Percentiles rank a stretch among this genome's conserved stretches.
Evolutionary conservation across 1,140 invertebrate genomes (phyloP).

Genomic region (Drosophila burlai): DNA sequence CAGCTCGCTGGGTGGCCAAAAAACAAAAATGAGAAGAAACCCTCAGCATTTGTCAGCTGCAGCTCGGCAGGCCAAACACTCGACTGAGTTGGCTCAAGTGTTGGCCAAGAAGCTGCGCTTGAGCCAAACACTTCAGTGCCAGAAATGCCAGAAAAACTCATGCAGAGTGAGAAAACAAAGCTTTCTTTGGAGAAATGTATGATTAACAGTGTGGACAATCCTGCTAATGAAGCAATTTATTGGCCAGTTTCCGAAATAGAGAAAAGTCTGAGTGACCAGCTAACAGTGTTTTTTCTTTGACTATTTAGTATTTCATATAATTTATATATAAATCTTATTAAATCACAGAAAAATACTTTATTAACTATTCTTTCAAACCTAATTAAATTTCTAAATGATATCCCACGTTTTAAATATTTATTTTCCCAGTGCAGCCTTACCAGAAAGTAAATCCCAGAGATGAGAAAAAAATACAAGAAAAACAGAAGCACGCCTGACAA

Average conservation of each 20-base stretch:
- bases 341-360: neutral
- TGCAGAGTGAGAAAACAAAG: neutral
- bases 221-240: neutral
- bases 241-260: neutral
- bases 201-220: neutral
- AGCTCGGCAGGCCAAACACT: constrained; percentile 68
- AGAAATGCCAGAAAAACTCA: constrained; percentile 13
- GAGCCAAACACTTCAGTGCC: constrained; percentile 55
- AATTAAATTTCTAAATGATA: neutral
- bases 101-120: constrained; percentile 71
- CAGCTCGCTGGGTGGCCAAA: constrained; percentile 66
- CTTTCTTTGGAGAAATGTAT: neutral
- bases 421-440: constrained; percentile 2
- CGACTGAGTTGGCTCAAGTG: constrained; percentile 52
- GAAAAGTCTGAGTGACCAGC: no score
- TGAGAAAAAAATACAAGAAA: constrained; percentile 5
- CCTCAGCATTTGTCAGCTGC: constrained; percentile 41
- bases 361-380: neutral
- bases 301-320: no score
- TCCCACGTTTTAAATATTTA: no score
- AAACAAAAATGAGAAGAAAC: neutral
- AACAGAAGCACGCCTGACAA: constrained; percentile 62
- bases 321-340: neutral
- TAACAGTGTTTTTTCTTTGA: no score
- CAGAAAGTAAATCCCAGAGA: neutral